Percentiles rank a stretch among this genome's conserved stretches.
Conservation (phyloP, 2,113 vertebrate genomes). For the Eptatretus burgeri region DNA sequence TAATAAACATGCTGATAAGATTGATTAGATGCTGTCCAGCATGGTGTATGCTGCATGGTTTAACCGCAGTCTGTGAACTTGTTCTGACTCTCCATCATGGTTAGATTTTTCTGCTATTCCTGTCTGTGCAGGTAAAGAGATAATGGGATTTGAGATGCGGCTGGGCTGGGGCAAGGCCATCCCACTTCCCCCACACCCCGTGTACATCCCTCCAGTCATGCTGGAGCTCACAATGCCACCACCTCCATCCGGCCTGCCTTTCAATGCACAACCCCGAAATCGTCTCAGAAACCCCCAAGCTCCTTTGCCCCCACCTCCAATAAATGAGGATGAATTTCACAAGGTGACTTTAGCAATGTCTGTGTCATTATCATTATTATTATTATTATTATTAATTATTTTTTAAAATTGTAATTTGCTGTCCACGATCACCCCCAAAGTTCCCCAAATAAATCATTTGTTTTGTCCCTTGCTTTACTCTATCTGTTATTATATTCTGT, state of each 20-base stretch:
- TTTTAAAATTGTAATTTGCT: slow-evolving; percentile 15
- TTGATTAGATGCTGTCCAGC: too few relatives aligned
- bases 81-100: too few relatives aligned
- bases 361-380: slow-evolving; percentile 22
- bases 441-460: too few relatives aligned
- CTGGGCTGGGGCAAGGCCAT: slow-evolving; percentile 97
- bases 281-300: slow-evolving; percentile 81
- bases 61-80: too few relatives aligned
- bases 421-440: too few relatives aligned
- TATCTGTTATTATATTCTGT: too few relatives aligned
- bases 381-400: slow-evolving; percentile 22
- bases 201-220: slow-evolving; percentile 98
- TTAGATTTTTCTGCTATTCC: too few relatives aligned
- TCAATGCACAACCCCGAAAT: slow-evolving; percentile 88
- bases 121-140: slow-evolving; percentile 51
- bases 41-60: too few relatives aligned
- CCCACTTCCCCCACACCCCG: slow-evolving; percentile 86
- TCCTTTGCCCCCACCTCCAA: slow-evolving; percentile 61
- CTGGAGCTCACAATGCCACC: slow-evolving; percentile 95
- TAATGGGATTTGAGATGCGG: slow-evolving; percentile 99
- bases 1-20: too few relatives aligned
- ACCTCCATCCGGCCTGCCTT: slow-evolving; percentile 84
- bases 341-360: slow-evolving; percentile 58
- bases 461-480: too few relatives aligned
- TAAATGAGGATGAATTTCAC: slow-evolving; percentile 98